Conservation (phyloP, 2,797 vertebrate species). For the Liparis tanakae region DNA sequence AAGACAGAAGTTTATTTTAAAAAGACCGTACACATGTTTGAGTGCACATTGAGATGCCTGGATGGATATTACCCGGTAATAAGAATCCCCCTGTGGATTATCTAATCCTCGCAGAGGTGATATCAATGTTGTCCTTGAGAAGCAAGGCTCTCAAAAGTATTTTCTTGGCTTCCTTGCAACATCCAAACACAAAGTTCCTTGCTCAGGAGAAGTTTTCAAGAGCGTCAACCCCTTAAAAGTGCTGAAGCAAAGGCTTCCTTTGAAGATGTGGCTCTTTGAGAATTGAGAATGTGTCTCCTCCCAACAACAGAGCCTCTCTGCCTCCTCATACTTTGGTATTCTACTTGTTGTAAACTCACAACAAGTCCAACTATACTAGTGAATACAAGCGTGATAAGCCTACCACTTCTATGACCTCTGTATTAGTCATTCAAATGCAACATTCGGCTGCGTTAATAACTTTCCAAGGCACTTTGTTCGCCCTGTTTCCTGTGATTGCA, state of each 20-base stretch:
- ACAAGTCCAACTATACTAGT: background rate
- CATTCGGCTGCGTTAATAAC: background rate
- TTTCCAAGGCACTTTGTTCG: background rate
- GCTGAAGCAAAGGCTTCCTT: slow-evolving; percentile 32
- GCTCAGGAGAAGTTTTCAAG: slow-evolving; percentile 33
- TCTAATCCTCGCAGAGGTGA: slow-evolving; percentile 21
- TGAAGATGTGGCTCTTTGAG: slow-evolving; percentile 42
- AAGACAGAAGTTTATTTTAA: no score
- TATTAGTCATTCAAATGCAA: background rate
- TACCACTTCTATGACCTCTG: background rate
- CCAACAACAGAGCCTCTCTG: background rate
- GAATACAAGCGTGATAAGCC: background rate
- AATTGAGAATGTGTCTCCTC: slow-evolving; percentile 11
- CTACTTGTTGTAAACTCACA: background rate
- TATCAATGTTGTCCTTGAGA: slow-evolving; percentile 38
- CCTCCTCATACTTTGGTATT: slow-evolving; percentile 5
- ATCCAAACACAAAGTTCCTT: slow-evolving; percentile 15
- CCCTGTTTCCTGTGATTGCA: slow-evolving; percentile 5
- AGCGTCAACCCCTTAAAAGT: slow-evolving; percentile 24
- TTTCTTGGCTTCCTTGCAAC: slow-evolving; percentile 6
- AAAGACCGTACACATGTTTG: no score
- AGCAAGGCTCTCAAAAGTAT: slow-evolving; percentile 21
- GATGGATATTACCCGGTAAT: slow-evolving; percentile 39
- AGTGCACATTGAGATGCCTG: background rate
- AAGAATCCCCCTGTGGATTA: background rate